Conservation (phyloP, 1,140 invertebrate genomes). For the Brachionus rotundiformis region DNA sequence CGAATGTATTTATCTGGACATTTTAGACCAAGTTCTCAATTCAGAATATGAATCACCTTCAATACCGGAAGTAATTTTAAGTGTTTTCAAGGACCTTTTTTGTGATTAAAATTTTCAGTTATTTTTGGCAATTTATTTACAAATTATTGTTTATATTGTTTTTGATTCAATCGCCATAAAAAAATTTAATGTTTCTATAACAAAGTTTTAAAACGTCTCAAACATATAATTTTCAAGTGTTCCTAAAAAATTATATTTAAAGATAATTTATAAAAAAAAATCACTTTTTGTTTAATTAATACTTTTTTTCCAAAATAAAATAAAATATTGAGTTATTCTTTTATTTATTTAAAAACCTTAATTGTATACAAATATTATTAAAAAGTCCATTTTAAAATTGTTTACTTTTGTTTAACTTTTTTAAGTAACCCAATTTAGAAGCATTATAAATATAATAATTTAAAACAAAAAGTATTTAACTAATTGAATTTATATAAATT, state of each 20-base stretch:
- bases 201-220: no score
- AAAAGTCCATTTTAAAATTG: background rate
- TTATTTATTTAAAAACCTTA: background rate
- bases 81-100: constrained; percentile 24
- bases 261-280: background rate
- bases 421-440: background rate
- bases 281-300: background rate
- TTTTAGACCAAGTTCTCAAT: constrained; percentile 39
- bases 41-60: constrained; percentile 46
- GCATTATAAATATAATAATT: background rate
- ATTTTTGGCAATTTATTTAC: background rate
- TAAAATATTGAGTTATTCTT: background rate
- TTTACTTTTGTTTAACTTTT: background rate
- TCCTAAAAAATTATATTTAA: no score
- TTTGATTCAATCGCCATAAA: background rate
- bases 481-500: background rate
- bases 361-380: background rate
- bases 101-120: background rate
- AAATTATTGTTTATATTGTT: background rate
- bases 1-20: background rate
- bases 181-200: background rate
- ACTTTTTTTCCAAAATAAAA: background rate
- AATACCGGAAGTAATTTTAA: constrained; percentile 41
- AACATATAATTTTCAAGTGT: no score
- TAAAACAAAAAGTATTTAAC: background rate